Conservation (phyloP, 2,797 vertebrate species). For the Hypotaenidia okinawae region DNA sequence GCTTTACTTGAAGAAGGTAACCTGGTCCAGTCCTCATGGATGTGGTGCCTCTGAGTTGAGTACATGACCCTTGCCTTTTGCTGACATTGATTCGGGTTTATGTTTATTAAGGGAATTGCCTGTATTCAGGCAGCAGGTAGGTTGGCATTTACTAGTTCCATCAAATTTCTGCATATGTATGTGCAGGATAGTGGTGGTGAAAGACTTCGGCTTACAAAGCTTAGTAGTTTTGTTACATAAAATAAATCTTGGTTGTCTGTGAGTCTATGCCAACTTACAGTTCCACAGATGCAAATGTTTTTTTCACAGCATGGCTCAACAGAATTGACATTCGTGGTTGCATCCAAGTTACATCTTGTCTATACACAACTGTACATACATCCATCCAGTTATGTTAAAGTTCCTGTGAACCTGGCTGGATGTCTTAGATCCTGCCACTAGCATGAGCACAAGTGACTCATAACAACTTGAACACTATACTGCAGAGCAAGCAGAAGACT, state of each 20-base stretch:
- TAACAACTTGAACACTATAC: neutral
- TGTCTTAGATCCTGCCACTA: neutral
- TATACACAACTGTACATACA: neutral
- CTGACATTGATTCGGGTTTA: neutral
- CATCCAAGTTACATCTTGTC: neutral
- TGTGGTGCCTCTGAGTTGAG: accelerated
- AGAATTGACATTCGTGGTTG: neutral
- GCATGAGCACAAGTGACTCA: accelerated
- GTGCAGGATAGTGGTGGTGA: neutral
- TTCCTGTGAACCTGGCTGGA: neutral
- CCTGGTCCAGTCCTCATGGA: neutral
- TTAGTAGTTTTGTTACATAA: neutral
- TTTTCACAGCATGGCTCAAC: neutral
- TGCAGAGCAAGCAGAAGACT: neutral
- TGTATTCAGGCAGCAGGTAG: neutral
- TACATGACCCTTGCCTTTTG: neutral
- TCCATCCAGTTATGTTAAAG: neutral
- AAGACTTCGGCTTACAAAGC: neutral
- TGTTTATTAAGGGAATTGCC: neutral
- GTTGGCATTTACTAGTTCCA: neutral
- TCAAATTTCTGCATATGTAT: neutral
- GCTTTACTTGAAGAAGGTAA: neutral
- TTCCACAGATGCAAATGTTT: neutral
- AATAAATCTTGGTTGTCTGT: neutral
- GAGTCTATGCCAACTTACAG: neutral